Conservation (phyloP, 2,888 invertebrate species). For the Ligdia adustata region DNA sequence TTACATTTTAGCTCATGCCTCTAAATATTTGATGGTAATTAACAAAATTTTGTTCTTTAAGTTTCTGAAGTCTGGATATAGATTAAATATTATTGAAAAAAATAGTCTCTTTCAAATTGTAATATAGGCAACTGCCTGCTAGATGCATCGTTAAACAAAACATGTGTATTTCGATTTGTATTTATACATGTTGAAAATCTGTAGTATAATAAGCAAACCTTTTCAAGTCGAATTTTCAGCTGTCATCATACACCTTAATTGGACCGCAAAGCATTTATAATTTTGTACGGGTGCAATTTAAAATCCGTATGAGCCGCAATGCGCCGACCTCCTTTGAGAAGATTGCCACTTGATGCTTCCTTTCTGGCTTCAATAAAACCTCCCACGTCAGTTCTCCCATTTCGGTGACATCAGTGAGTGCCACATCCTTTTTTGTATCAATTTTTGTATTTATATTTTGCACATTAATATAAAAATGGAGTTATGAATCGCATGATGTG, state of each 20-base stretch:
- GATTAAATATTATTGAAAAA: too few relatives aligned
- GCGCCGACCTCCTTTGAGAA: constrained; percentile 28
- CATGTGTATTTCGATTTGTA: too few relatives aligned
- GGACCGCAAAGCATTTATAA: constrained; percentile 7
- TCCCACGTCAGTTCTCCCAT: constrained; percentile 26
- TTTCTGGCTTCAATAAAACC: constrained; percentile 3
- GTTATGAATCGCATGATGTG: constrained; percentile 25
- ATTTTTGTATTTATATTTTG: constrained; percentile 23
- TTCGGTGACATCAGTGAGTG: constrained; percentile 13
- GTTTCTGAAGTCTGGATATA: too few relatives aligned
- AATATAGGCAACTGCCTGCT: too few relatives aligned
- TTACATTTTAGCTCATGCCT: too few relatives aligned
- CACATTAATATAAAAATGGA: constrained; percentile 23
- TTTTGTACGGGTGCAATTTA: constrained; percentile 17
- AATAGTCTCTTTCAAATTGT: too few relatives aligned
- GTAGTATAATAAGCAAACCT: too few relatives aligned
- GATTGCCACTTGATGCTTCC: constrained; percentile 1
- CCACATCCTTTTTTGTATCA: constrained; percentile 1
- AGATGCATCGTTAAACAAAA: too few relatives aligned
- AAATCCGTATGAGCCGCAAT: constrained; percentile 14
- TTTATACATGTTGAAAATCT: too few relatives aligned
- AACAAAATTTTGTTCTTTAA: too few relatives aligned
- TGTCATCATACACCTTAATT: constrained; percentile 1
- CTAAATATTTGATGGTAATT: too few relatives aligned
- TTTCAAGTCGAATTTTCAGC: background rate